Evolutionary conservation across 2,113 vertebrate genomes (phyloP), one percentile per base, ranked within the genome.

Genomic region (Pampusana beccarii): DNA sequence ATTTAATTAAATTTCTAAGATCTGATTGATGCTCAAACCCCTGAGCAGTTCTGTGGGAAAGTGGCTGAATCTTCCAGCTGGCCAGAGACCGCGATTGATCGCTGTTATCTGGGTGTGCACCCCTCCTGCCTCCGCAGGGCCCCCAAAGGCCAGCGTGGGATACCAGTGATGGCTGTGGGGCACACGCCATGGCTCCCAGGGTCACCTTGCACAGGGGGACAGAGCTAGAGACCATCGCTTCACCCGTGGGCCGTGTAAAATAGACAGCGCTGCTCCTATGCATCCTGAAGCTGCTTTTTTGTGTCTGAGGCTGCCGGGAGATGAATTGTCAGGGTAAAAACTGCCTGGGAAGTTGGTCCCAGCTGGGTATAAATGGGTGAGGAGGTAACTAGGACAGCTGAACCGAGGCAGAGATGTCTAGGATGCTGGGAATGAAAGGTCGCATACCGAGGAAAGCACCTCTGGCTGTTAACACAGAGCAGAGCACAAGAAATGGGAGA

Each of bases 1-100:
- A 96, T 95, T 94, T 95, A 97, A 97, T 97, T 97, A 97, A 96
- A 94, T 94, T 86, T 79, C 67, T 90, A 58, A 71, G 93, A 88
- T 67, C 34, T 79, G 96, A 95, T 54, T 77, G 95, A 96, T 94
- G 95, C 48, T 78, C 48, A 36, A 40, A 24, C 34, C 74, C 80
- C 69, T 50, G 33, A 69, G 78, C 65, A 69, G 92, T 19, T 50
- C 4, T 2, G 77, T 16, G 60, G 81, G 80, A 81, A 48, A 46
- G 58, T 6, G 10, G 74, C 50, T 88, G 86, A 81, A 82, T 24
- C 70, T 93, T 66, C 11, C 1, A 46, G 65, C 42, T 60, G 86
- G 82, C 62, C 3, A 24, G 58, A 81, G 85, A 36, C 65, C 70
- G 87, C 1, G 2, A 95, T 88, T 4, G 10, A 97, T 95, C 0